These are phyloP conservation scores for Drosophila rufa DNA, from an alignment of 1,140 invertebrate genomes.

Conservation along the genomic window DNA sequence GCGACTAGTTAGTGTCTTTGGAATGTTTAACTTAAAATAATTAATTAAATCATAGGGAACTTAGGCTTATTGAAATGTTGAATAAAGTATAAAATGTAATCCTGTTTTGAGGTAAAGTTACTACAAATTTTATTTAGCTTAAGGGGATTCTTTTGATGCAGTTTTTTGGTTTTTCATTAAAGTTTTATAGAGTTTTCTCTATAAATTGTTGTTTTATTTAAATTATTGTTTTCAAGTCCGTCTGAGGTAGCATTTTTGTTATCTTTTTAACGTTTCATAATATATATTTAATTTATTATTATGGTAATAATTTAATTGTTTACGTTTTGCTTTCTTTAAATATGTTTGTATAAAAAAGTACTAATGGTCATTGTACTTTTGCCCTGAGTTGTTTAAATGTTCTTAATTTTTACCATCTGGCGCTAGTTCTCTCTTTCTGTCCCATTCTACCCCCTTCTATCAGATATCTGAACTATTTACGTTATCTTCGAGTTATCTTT, in stretches of 20 bases:
- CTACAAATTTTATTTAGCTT: slow-evolving; percentile 61
- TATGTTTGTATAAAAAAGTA: slow-evolving; percentile 71
- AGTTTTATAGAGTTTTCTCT: slow-evolving; percentile 50
- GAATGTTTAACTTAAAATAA: slow-evolving; percentile 64
- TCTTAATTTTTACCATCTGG: slow-evolving; percentile 61
- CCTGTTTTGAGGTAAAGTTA: slow-evolving; percentile 64
- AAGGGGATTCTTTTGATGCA: slow-evolving; percentile 35
- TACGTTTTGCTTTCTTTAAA: slow-evolving; percentile 56
- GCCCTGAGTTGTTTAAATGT: slow-evolving; percentile 78
- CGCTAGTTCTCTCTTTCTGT: slow-evolving; percentile 35
- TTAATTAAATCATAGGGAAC: slow-evolving; percentile 38
- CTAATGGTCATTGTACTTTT: slow-evolving; percentile 85
- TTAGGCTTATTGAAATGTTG: slow-evolving; percentile 7
- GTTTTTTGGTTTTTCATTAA: slow-evolving; percentile 22
- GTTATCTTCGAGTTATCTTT: slow-evolving; percentile 15
- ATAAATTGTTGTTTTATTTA: slow-evolving; percentile 77
- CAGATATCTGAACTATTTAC: slow-evolving; percentile 28
- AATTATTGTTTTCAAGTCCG: slow-evolving; percentile 84
- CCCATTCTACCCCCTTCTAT: background rate
- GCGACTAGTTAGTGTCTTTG: slow-evolving; percentile 67
- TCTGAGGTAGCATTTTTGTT: slow-evolving; percentile 80
- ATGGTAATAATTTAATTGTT: slow-evolving; percentile 45
- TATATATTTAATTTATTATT: slow-evolving; percentile 54
- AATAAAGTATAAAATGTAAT: slow-evolving; percentile 41
- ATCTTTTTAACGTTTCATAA: slow-evolving; percentile 49